Conservation (phyloP, 2,888 invertebrate species). For the Kryphioiulus occultus region DNA sequence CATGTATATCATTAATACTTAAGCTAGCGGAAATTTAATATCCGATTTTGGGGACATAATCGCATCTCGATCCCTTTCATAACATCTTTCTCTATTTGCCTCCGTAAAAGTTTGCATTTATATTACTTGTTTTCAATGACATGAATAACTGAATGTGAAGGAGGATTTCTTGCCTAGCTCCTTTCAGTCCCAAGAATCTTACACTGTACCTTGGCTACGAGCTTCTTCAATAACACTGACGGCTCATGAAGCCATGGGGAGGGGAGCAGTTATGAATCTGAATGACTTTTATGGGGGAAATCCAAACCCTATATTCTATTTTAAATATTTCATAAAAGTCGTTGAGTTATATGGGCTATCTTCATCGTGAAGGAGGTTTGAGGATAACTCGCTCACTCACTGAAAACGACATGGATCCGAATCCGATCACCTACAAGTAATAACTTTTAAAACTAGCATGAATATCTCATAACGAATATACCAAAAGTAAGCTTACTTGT, state of each 20-base stretch:
- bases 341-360: background rate
- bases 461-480: too few relatives aligned
- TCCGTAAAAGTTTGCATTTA: slow-evolving; percentile 15
- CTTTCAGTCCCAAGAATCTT: background rate
- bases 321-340: slow-evolving; percentile 35
- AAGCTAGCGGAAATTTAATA: slow-evolving; percentile 42
- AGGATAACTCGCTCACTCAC: background rate
- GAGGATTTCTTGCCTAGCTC: slow-evolving; percentile 13
- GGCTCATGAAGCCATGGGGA: background rate
- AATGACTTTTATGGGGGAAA: background rate
- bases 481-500: too few relatives aligned
- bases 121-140: slow-evolving; percentile 20
- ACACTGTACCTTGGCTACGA: background rate
- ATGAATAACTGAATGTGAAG: slow-evolving; percentile 22
- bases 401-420: background rate
- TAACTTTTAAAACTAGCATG: too few relatives aligned
- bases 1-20: slow-evolving; percentile 42
- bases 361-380: background rate
- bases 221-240: background rate
- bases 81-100: slow-evolving; percentile 24
- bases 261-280: background rate
- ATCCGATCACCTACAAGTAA: too few relatives aligned
- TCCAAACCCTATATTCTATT: background rate
- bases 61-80: slow-evolving; percentile 3
- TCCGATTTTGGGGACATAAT: slow-evolving; percentile 35